A percentile compares a stretch with the other conserved stretches of the same genome.
These are phyloP conservation scores for Papilio aristodemus DNA, from an alignment of 1,140 invertebrate genomes.

Conservation along the genomic window DNA sequence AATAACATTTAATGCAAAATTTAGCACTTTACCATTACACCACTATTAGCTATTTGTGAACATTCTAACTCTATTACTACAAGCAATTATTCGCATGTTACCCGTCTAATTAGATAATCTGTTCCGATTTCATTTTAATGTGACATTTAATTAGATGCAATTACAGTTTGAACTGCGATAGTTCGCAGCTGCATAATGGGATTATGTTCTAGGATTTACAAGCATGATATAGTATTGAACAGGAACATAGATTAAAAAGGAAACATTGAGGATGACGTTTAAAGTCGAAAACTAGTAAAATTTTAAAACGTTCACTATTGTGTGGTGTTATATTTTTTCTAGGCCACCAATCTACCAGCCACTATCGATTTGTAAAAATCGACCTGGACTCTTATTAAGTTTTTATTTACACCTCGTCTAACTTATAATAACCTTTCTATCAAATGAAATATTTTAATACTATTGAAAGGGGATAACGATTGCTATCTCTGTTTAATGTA, in stretches of 20 bases:
- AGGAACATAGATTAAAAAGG: too few relatives aligned
- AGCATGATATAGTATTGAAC: background rate
- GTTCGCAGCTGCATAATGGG: background rate
- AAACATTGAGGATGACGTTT: too few relatives aligned
- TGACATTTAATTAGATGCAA: conserved; percentile 21
- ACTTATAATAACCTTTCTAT: too few relatives aligned
- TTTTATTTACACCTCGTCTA: too few relatives aligned
- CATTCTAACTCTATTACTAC: conserved; percentile 2
- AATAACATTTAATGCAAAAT: background rate
- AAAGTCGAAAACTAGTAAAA: too few relatives aligned
- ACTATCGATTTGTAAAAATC: too few relatives aligned
- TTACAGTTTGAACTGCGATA: conserved; percentile 8
- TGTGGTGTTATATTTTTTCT: too few relatives aligned
- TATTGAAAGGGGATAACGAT: too few relatives aligned
- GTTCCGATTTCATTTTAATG: conserved; percentile 16
- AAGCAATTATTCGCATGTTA: conserved; percentile 14
- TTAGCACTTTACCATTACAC: background rate
- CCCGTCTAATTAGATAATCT: conserved; percentile 18
- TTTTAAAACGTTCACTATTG: too few relatives aligned
- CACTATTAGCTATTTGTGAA: background rate
- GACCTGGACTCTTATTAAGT: too few relatives aligned
- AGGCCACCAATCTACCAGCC: too few relatives aligned
- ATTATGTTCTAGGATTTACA: background rate
- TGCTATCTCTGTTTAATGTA: background rate
- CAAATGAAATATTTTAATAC: too few relatives aligned